A percentile compares a stretch with the other conserved stretches of the same genome.
These are phyloP conservation scores for Dromas ardeola DNA, from an alignment of 2,113 vertebrate species.

Conservation along the genomic window DNA sequence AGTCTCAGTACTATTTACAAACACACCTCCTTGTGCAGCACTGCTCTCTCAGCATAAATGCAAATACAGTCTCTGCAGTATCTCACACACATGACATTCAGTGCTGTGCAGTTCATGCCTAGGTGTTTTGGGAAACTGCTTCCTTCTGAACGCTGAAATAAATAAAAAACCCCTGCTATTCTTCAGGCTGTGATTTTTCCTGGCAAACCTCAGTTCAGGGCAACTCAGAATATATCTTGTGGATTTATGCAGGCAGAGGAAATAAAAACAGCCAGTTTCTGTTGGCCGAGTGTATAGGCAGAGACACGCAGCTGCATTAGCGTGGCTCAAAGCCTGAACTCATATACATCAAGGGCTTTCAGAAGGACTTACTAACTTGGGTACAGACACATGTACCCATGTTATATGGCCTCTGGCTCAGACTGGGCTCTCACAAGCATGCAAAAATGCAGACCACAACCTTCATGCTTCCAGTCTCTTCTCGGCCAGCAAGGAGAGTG, in stretches of 20 bases:
- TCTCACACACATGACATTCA: not conserved
- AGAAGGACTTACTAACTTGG: not conserved
- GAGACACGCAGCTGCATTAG: not conserved
- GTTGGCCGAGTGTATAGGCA: not conserved
- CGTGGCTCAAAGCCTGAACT: not conserved
- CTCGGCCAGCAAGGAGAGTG: not conserved
- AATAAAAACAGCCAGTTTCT: not conserved
- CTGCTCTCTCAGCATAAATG: constrained; percentile 35
- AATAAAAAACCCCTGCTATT: not conserved
- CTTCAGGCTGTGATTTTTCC: not conserved
- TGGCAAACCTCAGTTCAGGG: not conserved
- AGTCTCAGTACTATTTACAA: constrained; percentile 31
- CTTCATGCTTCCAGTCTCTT: not conserved
- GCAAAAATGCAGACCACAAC: not conserved
- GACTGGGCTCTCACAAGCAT: not conserved
- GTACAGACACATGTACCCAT: not conserved
- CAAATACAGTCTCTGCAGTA: constrained; percentile 38
- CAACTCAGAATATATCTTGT: not conserved
- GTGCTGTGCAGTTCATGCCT: not conserved
- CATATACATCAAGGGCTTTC: not conserved
- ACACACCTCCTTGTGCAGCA: not conserved
- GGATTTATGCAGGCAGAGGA: not conserved
- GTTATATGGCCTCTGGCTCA: not conserved
- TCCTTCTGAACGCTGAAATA: not conserved
- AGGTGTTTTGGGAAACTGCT: not conserved